Conservation (phyloP, 2,797 vertebrate species). For the Linurgus olivaceus region DNA sequence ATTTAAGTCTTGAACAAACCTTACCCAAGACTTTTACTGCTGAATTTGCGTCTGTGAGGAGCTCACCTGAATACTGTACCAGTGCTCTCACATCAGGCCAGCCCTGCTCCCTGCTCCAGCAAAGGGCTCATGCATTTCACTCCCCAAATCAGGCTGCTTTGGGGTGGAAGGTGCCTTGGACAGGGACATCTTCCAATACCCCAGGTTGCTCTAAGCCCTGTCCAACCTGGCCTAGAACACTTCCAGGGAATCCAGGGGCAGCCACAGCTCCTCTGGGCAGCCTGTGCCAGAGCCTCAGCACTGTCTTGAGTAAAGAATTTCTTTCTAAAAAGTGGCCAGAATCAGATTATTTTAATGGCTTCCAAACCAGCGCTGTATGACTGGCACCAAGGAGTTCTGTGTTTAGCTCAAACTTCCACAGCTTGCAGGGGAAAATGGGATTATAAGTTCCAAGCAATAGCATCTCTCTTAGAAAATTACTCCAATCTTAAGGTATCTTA, state of each 20-base stretch:
- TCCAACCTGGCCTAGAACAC: background rate
- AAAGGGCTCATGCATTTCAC: background rate
- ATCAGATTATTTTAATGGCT: background rate
- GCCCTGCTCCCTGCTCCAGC: background rate
- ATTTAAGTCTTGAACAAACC: conserved; percentile 35
- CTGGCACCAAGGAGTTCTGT: background rate
- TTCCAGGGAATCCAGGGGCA: background rate
- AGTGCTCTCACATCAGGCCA: background rate
- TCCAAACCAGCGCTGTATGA: background rate
- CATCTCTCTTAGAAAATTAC: background rate
- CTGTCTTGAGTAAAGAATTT: background rate
- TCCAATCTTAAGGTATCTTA: background rate
- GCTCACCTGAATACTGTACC: background rate
- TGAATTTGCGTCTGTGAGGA: background rate
- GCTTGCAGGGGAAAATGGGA: background rate
- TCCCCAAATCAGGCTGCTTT: background rate
- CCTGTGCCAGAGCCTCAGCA: background rate
- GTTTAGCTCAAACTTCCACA: background rate
- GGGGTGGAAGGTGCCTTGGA: background rate
- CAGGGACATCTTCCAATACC: background rate
- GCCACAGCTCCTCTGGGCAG: background rate
- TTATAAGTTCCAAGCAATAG: background rate
- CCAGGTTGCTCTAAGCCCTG: background rate
- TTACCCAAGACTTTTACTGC: conserved; percentile 57
- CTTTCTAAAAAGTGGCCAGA: background rate